Percentiles rank a stretch among this genome's conserved stretches.
Evolutionary conservation across 2,888 invertebrate genomes (phyloP).

Genomic region (Ectemnius continuus): DNA sequence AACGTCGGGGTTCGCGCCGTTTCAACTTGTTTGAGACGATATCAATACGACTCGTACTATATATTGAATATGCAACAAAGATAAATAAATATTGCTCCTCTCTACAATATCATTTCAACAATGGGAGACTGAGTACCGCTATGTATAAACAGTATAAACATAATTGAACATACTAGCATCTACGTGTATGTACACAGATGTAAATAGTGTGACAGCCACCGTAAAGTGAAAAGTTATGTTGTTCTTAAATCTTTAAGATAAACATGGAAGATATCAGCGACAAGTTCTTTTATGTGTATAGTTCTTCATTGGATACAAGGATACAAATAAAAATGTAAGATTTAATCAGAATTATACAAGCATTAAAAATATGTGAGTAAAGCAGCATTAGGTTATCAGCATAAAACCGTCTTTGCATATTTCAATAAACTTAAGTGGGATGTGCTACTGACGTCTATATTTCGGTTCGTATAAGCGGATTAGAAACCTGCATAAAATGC

Average conservation of each 20-base stretch:
- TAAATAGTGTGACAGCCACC: conserved; percentile 15
- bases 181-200: not conserved
- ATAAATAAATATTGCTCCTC: no score
- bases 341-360: conserved; percentile 26
- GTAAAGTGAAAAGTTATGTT: conserved; percentile 29
- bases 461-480: conserved; percentile 41
- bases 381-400: conserved; percentile 46
- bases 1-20: no score
- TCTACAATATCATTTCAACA: no score
- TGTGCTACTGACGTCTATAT: conserved; percentile 21
- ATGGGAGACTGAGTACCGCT: no score
- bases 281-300: conserved; percentile 92
- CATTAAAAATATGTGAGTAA: conserved; percentile 33
- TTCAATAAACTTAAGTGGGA: conserved; percentile 13
- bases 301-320: conserved; percentile 92
- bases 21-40: no score
- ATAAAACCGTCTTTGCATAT: conserved; percentile 24
- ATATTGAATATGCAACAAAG: no score
- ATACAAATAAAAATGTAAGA: conserved; percentile 95
- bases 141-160: no score
- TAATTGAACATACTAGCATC: no score
- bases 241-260: conserved; percentile 33
- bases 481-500: conserved; percentile 13
- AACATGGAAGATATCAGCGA: conserved; percentile 87
- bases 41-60: no score